Conservation (phyloP, 1,140 invertebrate genomes). For the Trichogramma pretiosum region DNA sequence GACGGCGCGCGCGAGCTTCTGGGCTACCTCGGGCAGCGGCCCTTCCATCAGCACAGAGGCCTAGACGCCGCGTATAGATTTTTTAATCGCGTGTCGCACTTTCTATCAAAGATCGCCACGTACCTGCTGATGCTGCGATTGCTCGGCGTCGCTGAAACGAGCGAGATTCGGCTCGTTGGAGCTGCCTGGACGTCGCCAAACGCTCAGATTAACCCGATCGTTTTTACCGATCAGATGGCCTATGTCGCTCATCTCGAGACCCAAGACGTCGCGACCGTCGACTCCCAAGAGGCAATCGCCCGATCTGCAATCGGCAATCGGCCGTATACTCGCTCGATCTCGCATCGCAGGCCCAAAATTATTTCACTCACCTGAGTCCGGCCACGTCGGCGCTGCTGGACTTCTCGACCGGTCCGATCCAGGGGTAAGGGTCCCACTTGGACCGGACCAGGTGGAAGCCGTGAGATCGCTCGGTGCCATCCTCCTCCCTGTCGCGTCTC, state of each 20-base stretch:
- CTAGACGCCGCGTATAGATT: too few relatives aligned
- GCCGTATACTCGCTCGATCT: too few relatives aligned
- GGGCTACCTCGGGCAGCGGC: constrained; percentile 35
- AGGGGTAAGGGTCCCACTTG: constrained; percentile 66
- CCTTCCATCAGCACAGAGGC: constrained; percentile 28
- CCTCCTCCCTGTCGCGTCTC: constrained; percentile 1
- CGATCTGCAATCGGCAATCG: constrained; percentile 30
- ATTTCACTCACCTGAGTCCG: constrained; percentile 32
- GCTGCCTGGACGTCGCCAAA: constrained; percentile 40
- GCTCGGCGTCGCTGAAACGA: too few relatives aligned
- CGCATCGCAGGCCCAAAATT: too few relatives aligned
- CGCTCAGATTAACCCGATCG: constrained; percentile 31
- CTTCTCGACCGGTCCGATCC: constrained; percentile 45
- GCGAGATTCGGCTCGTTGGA: too few relatives aligned
- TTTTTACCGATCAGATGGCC: constrained; percentile 46
- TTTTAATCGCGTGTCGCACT: constrained; percentile 14
- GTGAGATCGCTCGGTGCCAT: constrained; percentile 31
- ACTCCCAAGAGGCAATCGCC: constrained; percentile 59
- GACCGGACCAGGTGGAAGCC: constrained; percentile 58
- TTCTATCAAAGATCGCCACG: constrained; percentile 22
- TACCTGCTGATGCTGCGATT: too few relatives aligned
- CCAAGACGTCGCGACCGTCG: constrained; percentile 53
- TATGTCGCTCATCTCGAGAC: constrained; percentile 50
- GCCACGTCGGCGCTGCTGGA: constrained; percentile 32
- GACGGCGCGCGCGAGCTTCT: constrained; percentile 36